Evolutionary conservation across 2,888 invertebrate genomes (phyloP).

Genomic region (Hartigia nigra): DNA sequence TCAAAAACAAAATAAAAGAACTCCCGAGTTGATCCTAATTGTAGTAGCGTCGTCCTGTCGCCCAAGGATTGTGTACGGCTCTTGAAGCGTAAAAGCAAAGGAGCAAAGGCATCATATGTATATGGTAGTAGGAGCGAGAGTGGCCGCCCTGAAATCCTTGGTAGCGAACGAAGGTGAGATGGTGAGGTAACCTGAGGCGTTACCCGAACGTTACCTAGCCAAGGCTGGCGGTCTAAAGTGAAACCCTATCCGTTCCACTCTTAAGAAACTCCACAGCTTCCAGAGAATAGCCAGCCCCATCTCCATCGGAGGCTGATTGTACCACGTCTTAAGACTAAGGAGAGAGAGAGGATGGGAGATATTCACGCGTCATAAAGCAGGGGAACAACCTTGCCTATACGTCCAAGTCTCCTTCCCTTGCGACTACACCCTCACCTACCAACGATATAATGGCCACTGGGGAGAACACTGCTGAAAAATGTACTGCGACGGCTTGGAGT

Average conservation of each 20-base stretch:
- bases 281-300: conserved; percentile 27
- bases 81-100: conserved; percentile 31
- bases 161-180: conserved; percentile 52
- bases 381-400: conserved; percentile 37
- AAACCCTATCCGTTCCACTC: conserved; percentile 53
- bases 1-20: conserved; percentile 23
- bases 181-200: conserved; percentile 56
- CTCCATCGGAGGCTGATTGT: conserved; percentile 28
- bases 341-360: conserved; percentile 38
- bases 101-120: neutral
- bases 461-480: conserved; percentile 41
- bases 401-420: conserved; percentile 2
- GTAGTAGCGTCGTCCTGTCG: conserved; percentile 52
- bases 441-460: conserved; percentile 42
- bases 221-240: conserved; percentile 49
- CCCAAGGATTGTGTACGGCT: conserved; percentile 42
- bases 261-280: conserved; percentile 43
- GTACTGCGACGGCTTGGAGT: conserved; percentile 25
- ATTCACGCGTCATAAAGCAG: conserved; percentile 59
- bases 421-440: conserved; percentile 20
- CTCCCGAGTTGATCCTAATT: conserved; percentile 49
- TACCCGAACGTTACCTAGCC: conserved; percentile 48
- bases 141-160: conserved; percentile 50
- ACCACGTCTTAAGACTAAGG: conserved; percentile 42
- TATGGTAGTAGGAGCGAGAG: neutral